These are phyloP conservation scores for Dascillus cervinus DNA, from an alignment of 2,888 invertebrate genomes.

Conservation along the genomic window DNA sequence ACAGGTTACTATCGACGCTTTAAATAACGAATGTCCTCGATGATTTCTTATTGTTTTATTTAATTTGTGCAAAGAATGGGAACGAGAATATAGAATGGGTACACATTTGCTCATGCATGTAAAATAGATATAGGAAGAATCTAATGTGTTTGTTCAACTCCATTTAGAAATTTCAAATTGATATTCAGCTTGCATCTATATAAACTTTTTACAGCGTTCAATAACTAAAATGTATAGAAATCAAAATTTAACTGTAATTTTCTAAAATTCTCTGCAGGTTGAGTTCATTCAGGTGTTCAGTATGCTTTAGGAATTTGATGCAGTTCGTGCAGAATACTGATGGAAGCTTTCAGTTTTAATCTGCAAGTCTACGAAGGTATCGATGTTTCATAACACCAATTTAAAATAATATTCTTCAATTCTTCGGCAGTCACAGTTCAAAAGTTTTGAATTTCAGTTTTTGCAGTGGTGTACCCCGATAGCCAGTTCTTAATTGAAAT, in stretches of 20 bases:
- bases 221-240: constrained; percentile 14
- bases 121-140: no score
- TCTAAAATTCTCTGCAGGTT: constrained; percentile 14
- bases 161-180: constrained; percentile 8
- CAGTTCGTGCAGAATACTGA: constrained; percentile 21
- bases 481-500: constrained; percentile 1
- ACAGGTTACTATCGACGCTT: no score
- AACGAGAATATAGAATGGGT: no score
- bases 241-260: constrained; percentile 19
- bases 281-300: constrained; percentile 17
- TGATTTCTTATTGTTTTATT: no score
- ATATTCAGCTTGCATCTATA: constrained; percentile 5
- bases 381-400: constrained; percentile 23
- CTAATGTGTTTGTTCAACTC: constrained; percentile 3
- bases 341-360: constrained; percentile 20
- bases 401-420: constrained; percentile 22
- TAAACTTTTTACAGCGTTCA: constrained; percentile 3
- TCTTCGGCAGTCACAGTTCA: constrained; percentile 18
- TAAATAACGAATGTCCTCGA: no score
- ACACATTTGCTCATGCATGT: no score
- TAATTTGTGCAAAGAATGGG: no score
- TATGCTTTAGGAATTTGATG: constrained; percentile 17
- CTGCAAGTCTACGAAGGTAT: constrained; percentile 19
- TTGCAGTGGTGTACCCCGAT: constrained; percentile 10
- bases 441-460: constrained; percentile 17